phyloP scores from a whole-genome alignment of 2,888 invertebrate genomes.

The Sphaeridia pumilis region DNA sequence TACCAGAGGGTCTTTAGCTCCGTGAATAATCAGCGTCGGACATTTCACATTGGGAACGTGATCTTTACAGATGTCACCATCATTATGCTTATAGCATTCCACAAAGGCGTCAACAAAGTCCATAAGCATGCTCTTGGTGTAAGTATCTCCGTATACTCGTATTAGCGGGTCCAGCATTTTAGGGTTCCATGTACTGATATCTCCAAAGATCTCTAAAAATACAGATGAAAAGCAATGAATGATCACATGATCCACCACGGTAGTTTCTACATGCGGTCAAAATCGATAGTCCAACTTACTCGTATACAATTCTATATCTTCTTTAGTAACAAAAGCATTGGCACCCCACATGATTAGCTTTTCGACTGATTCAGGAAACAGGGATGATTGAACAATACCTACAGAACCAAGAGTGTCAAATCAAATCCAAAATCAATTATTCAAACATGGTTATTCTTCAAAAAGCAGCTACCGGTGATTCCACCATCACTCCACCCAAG shows the following conservation, averaged over 20 bases:
- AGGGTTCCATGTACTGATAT: constrained; percentile 66
- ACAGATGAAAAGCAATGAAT: too few species aligned
- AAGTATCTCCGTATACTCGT: constrained; percentile 59
- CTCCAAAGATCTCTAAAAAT: constrained; percentile 45
- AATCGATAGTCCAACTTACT: too few species aligned
- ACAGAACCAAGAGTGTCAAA: too few species aligned
- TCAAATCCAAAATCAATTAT: too few species aligned
- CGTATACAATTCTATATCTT: constrained; percentile 9
- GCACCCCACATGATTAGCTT: constrained; percentile 68
- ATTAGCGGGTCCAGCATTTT: constrained; percentile 61
- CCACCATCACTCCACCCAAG: constrained; percentile 89
- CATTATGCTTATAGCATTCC: constrained; percentile 43
- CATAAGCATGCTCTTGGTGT: constrained; percentile 45
- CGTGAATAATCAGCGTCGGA: constrained; percentile 70
- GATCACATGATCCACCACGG: too few species aligned
- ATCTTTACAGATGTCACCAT: constrained; percentile 61
- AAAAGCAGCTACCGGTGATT: constrained; percentile 44
- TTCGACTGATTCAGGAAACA: constrained; percentile 52
- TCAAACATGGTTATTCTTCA: constrained; percentile 53
- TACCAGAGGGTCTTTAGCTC: constrained; percentile 68
- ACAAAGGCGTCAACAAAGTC: constrained; percentile 19
- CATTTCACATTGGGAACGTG: constrained; percentile 54
- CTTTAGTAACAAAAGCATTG: constrained; percentile 50
- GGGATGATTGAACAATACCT: constrained; percentile 62
- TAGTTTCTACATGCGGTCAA: too few species aligned